Evolutionary conservation across 2,888 invertebrate species (phyloP).

Genomic region (Hermaeophaga mercurialis): DNA sequence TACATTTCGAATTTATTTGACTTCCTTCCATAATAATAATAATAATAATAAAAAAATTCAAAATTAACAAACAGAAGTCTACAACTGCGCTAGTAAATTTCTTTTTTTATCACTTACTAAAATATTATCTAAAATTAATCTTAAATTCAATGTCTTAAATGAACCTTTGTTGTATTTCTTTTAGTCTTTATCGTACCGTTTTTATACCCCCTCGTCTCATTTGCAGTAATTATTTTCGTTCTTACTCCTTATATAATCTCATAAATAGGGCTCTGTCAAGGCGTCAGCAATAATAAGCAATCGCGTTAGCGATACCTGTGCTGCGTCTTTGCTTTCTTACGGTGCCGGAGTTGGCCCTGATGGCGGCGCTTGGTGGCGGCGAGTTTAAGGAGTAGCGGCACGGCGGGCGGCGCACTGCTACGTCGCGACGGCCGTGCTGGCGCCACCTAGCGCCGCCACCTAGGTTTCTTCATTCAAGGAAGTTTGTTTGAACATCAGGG

Average conservation of each 20-base stretch:
- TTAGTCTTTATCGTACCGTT: too few relatives aligned
- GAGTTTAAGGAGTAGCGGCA: conserved; percentile 48
- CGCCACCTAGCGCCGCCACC: conserved; percentile 52
- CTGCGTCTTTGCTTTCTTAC: background rate
- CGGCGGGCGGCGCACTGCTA: conserved; percentile 50
- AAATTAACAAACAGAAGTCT: too few relatives aligned
- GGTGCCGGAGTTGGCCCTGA: conserved; percentile 10
- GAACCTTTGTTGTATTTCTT: too few relatives aligned
- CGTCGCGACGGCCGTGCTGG: conserved; percentile 53
- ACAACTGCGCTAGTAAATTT: too few relatives aligned
- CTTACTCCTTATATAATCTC: background rate
- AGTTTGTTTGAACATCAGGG: background rate
- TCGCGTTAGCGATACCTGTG: conserved; percentile 13
- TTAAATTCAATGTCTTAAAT: too few relatives aligned
- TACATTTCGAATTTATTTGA: too few relatives aligned
- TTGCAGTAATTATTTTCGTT: conserved; percentile 12
- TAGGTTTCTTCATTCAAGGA: conserved; percentile 9
- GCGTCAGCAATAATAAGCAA: conserved; percentile 6
- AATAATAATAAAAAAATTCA: too few relatives aligned
- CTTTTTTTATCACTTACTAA: too few relatives aligned
- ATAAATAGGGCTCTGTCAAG: conserved; percentile 1
- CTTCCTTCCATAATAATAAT: too few relatives aligned
- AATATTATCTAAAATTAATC: too few relatives aligned
- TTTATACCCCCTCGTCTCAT: background rate
- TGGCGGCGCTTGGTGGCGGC: conserved; percentile 24